phyloP scores from a whole-genome alignment of 2,113 vertebrate species.

The Amazona guildingii region DNA sequence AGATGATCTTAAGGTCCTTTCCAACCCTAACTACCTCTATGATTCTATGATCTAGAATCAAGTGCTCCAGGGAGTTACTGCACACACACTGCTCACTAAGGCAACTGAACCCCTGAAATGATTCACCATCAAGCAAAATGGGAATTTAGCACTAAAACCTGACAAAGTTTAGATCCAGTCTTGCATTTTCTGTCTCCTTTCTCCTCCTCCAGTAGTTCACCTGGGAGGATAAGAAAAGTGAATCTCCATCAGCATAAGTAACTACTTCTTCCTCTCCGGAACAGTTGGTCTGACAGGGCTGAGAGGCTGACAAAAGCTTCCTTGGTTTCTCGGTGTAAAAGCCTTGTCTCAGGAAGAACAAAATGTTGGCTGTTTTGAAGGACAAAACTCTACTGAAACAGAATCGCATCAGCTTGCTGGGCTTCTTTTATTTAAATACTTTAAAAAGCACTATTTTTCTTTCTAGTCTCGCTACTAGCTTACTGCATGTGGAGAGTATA shows the following conservation, averaged over 20 bases:
- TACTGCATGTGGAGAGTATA: neutral
- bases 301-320: neutral
- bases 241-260: neutral
- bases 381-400: neutral
- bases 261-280: neutral
- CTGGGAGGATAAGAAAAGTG: neutral
- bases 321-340: neutral
- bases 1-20: no score
- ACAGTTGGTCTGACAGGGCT: neutral
- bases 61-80: neutral
- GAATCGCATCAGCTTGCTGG: neutral
- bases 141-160: neutral
- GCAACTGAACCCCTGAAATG: neutral
- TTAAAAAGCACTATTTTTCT: neutral
- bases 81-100: neutral
- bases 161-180: neutral
- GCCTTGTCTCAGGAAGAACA: neutral
- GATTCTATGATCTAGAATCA: neutral
- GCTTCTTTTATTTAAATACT: neutral
- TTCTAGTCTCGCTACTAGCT: neutral
- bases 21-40: no score
- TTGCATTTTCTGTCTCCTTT: neutral
- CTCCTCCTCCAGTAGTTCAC: neutral
- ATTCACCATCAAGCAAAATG: neutral
- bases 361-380: neutral